Percentiles rank a stretch among this genome's conserved stretches.
These are phyloP conservation scores for Coenonympha arcania DNA, from an alignment of 2,888 invertebrate genomes.

Conservation along the genomic window DNA sequence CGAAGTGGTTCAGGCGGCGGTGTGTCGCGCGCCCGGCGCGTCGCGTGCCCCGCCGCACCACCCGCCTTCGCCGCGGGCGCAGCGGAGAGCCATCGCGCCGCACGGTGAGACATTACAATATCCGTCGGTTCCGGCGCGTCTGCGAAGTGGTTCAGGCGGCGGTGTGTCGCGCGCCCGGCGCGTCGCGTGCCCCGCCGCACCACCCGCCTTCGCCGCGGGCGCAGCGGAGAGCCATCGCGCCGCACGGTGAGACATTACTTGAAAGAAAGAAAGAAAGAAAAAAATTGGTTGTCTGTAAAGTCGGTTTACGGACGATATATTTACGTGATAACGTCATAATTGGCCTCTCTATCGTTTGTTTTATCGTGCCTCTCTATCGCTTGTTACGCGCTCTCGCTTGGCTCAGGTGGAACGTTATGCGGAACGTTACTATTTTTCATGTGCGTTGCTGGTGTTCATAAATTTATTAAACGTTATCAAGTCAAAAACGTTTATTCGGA, in stretches of 20 bases:
- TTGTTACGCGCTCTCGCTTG: no score
- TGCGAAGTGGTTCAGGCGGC: constrained; percentile 97
- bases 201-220: constrained; percentile 58
- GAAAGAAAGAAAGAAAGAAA: no score
- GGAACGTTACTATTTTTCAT: no score
- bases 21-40: constrained; percentile 70
- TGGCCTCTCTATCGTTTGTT: no score
- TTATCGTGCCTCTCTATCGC: no score
- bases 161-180: constrained; percentile 73
- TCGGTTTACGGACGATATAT: no score
- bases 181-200: constrained; percentile 40
- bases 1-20: constrained; percentile 94
- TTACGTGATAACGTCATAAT: no score
- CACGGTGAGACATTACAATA: constrained; percentile 75
- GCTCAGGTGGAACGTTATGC: no score
- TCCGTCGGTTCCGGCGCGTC: constrained; percentile 93
- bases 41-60: constrained; percentile 43
- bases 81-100: constrained; percentile 42
- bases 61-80: constrained; percentile 54
- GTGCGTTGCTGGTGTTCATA: no score
- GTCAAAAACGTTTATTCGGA: no score
- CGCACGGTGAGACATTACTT: constrained; percentile 41
- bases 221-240: constrained; percentile 40
- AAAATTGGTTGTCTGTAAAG: no score
- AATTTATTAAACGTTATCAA: no score